These are phyloP conservation scores for Trachelus tabidus DNA, from an alignment of 2,888 invertebrate species.

Conservation along the genomic window DNA sequence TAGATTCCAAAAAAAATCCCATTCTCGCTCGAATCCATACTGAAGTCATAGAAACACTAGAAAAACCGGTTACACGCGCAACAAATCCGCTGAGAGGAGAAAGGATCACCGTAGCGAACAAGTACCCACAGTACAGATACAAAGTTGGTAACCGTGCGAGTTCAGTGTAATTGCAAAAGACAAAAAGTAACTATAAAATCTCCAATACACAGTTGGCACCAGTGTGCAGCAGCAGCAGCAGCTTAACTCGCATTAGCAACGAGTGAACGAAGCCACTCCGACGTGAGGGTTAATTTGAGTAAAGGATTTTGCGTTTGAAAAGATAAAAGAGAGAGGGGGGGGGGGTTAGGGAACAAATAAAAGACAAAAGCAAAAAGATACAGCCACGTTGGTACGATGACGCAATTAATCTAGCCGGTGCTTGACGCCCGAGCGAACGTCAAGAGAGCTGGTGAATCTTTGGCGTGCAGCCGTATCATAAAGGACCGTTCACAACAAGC, in stretches of 20 bases:
- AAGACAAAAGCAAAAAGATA: background rate
- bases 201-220: background rate
- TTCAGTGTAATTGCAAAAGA: background rate
- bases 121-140: background rate
- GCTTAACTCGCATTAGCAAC: background rate
- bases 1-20: background rate
- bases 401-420: slow-evolving; percentile 37
- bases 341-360: background rate
- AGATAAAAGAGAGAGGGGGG: slow-evolving; percentile 5
- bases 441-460: slow-evolving; percentile 13
- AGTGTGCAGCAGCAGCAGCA: background rate
- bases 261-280: background rate
- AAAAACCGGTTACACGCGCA: background rate
- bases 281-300: background rate
- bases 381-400: slow-evolving; percentile 21
- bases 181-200: background rate
- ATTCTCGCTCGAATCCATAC: background rate
- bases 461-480: background rate
- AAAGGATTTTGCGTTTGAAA: background rate
- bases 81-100: background rate
- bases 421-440: slow-evolving; percentile 15
- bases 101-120: background rate
- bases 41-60: background rate
- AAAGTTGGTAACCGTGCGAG: background rate
- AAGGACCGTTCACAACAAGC: background rate